Evolutionary conservation across 2,113 vertebrate species (phyloP).

Genomic region (Melanerpes aurifrons): DNA sequence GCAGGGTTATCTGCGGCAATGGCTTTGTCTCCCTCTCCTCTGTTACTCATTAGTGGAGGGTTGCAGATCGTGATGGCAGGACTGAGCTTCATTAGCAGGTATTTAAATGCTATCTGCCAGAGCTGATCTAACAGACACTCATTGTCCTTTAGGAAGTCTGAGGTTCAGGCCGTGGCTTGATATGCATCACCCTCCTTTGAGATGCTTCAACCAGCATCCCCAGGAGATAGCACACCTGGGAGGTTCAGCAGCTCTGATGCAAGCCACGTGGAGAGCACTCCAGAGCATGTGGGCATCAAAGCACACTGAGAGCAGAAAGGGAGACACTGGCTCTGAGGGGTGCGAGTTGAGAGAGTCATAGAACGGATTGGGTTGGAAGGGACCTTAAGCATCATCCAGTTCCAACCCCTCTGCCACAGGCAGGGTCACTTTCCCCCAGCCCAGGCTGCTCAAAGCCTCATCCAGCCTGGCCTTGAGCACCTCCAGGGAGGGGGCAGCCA

Average conservation of each 20-base stretch:
- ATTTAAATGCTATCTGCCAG: background rate
- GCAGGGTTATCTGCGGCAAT: conserved; percentile 27
- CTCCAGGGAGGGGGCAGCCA: no score
- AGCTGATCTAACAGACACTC: background rate
- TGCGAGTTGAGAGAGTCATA: rapidly evolving
- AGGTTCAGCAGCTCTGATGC: no score
- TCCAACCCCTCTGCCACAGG: no score
- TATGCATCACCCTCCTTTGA: background rate
- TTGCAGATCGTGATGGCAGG: background rate
- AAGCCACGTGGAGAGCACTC: background rate
- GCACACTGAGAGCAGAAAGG: rapidly evolving
- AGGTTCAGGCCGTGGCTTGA: background rate
- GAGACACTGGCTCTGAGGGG: rapidly evolving
- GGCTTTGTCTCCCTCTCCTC: background rate
- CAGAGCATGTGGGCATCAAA: rapidly evolving
- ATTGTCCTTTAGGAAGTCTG: background rate
- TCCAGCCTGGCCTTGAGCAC: no score
- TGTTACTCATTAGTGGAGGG: conserved; percentile 19
- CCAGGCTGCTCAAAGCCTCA: no score
- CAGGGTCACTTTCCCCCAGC: no score
- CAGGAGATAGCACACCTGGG: rapidly evolving
- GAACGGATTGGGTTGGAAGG: no score
- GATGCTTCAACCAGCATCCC: background rate
- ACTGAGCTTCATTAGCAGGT: conserved; percentile 48
- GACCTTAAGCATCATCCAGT: no score